These are phyloP conservation scores for Xylophagus ater DNA, from an alignment of 2,888 invertebrate genomes.

Conservation along the genomic window DNA sequence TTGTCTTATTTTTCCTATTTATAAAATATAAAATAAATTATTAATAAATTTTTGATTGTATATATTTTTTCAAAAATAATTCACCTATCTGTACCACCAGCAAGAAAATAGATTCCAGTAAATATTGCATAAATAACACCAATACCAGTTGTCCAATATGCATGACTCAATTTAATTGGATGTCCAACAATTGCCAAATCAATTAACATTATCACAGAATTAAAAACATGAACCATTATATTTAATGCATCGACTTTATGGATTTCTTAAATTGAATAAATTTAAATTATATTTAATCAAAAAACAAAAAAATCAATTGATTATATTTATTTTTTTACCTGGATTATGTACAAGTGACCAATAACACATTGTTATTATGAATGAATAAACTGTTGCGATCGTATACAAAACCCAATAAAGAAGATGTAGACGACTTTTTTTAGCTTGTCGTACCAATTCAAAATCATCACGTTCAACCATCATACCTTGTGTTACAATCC, in stretches of 20 bases:
- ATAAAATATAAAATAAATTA: background rate
- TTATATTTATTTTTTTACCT: constrained; percentile 36
- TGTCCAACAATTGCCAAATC: constrained; percentile 61
- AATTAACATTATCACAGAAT: constrained; percentile 59
- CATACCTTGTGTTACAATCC: constrained; percentile 40
- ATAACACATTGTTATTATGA: constrained; percentile 39
- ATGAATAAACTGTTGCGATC: constrained; percentile 39
- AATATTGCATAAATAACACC: constrained; percentile 56
- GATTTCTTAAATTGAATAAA: constrained; percentile 25
- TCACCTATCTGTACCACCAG: constrained; percentile 60
- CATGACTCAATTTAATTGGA: constrained; percentile 47
- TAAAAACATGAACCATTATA: constrained; percentile 44
- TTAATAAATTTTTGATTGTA: constrained; percentile 1
- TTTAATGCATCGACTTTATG: constrained; percentile 38
- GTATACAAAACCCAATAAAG: constrained; percentile 39
- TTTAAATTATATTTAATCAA: background rate
- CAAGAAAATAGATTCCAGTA: constrained; percentile 54
- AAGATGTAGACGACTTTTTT: constrained; percentile 36
- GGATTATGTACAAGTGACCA: constrained; percentile 55
- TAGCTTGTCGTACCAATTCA: constrained; percentile 37
- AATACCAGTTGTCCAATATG: constrained; percentile 49
- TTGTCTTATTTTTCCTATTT: constrained; percentile 46
- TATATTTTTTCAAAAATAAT: constrained; percentile 25
- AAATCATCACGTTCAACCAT: constrained; percentile 41
- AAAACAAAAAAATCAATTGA: background rate